Evolutionary conservation across 1,140 invertebrate genomes (phyloP).

Genomic region (Cherax destructor): DNA sequence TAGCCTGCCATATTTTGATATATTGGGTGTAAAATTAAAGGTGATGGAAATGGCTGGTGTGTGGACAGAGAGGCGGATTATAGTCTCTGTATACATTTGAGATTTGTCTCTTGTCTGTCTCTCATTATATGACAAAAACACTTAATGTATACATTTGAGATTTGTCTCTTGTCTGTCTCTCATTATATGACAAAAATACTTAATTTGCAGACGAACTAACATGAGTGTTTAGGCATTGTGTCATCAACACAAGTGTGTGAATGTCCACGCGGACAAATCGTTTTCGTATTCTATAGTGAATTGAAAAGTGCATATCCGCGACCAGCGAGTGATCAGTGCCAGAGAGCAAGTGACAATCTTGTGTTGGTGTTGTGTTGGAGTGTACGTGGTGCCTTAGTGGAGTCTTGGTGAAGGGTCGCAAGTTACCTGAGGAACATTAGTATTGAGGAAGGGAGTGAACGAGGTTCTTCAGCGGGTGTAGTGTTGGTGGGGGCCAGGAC

Average conservation of each 20-base stretch:
- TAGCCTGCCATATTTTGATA: too few relatives aligned
- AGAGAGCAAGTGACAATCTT: background rate
- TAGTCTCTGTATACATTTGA: background rate
- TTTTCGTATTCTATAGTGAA: background rate
- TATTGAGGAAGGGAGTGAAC: background rate
- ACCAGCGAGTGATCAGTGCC: background rate
- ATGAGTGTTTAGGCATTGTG: background rate
- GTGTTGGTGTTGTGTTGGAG: background rate
- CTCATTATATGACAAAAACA: background rate
- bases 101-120: too few relatives aligned
- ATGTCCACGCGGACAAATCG: background rate
- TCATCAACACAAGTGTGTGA: background rate
- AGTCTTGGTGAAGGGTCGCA: too few relatives aligned
- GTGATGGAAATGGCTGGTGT: too few relatives aligned
- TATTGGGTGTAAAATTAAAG: too few relatives aligned
- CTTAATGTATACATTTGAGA: background rate
- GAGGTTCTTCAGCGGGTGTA: background rate
- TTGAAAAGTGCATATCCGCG: background rate
- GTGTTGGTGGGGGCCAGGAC: conserved; percentile 32
- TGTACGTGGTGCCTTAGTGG: background rate
- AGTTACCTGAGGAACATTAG: too few relatives aligned
- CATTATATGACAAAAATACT: background rate
- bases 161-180: too few relatives aligned
- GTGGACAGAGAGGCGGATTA: too few relatives aligned
- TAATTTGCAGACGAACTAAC: background rate